Conservation (phyloP, 2,888 invertebrate species). For the Lycophotia porphyrea region DNA sequence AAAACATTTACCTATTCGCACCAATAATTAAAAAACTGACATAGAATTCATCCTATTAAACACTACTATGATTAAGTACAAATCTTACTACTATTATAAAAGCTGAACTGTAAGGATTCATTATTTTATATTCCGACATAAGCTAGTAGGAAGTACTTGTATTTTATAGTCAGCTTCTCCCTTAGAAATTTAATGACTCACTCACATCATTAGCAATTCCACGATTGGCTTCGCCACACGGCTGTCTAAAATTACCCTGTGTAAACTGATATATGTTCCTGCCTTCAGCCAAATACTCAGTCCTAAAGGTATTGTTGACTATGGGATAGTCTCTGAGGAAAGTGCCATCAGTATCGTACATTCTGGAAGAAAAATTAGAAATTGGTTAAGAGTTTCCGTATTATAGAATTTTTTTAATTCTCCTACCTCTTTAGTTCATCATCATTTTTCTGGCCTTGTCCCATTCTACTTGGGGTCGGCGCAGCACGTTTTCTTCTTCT, state of each 20-base stretch:
- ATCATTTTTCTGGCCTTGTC: too few species aligned
- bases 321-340: conserved; percentile 15
- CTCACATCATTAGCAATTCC: conserved; percentile 24
- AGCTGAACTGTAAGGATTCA: background rate
- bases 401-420: background rate
- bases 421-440: background rate
- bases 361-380: background rate
- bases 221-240: background rate
- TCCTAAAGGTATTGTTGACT: conserved; percentile 16
- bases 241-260: conserved; percentile 23
- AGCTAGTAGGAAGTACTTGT: background rate
- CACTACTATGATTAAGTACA: background rate
- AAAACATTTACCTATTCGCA: background rate
- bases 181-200: background rate
- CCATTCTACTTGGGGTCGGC: too few species aligned
- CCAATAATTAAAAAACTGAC: background rate
- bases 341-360: conserved; percentile 22
- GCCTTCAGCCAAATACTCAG: conserved; percentile 16
- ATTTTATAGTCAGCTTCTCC: background rate
- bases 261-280: conserved; percentile 18
- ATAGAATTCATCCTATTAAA: background rate
- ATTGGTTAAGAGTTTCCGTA: background rate
- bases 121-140: background rate
- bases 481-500: too few species aligned
- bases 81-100: background rate